Evolutionary conservation across 2,888 invertebrate species (phyloP).

Genomic region (Leptinotarsa juncta): DNA sequence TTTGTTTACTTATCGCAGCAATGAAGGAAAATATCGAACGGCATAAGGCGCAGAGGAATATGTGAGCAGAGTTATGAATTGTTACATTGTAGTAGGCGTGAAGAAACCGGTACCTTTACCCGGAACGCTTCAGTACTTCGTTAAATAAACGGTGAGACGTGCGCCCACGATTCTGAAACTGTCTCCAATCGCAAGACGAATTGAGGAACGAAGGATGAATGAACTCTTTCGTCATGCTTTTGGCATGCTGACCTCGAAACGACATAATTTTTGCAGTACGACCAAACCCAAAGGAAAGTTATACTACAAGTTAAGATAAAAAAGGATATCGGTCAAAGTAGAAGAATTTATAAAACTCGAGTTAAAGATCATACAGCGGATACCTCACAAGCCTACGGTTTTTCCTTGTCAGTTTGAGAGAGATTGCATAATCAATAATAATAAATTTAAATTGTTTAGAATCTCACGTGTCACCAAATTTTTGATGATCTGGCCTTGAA

Average conservation of each 20-base stretch:
- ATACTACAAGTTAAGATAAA: too few species aligned
- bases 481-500: too few species aligned
- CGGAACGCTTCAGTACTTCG: slow-evolving; percentile 22
- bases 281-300: too few species aligned
- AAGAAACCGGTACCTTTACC: slow-evolving; percentile 41
- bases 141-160: slow-evolving; percentile 16
- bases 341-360: too few species aligned
- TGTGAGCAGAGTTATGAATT: slow-evolving; percentile 20
- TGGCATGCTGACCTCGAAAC: background rate
- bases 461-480: too few species aligned
- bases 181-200: slow-evolving; percentile 9
- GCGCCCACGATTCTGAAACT: slow-evolving; percentile 21
- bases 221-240: slow-evolving; percentile 5
- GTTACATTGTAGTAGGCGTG: slow-evolving; percentile 34
- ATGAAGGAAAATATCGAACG: slow-evolving; percentile 2
- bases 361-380: too few species aligned
- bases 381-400: too few species aligned
- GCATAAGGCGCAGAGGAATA: slow-evolving; percentile 12
- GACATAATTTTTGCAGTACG: too few species aligned
- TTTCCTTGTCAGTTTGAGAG: too few species aligned
- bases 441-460: too few species aligned
- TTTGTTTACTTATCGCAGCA: background rate
- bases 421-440: too few species aligned
- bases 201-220: slow-evolving; percentile 2
- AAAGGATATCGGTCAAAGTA: too few species aligned